These are phyloP conservation scores for Epinephelus lanceolatus DNA, from an alignment of 2,113 vertebrate species.

Conservation along the genomic window DNA sequence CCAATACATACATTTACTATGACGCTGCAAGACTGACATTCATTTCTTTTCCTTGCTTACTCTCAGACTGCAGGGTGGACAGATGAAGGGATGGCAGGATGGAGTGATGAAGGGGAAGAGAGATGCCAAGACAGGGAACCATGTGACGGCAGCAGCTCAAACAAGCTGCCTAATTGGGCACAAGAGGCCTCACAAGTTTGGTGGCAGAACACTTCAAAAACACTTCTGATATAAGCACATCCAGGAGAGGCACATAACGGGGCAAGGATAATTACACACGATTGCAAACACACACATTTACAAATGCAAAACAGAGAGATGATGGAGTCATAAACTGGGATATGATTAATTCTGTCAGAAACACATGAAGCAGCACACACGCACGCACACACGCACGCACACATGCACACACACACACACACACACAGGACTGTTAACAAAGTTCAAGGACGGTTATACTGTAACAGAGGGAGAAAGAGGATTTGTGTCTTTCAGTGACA, in stretches of 20 bases:
- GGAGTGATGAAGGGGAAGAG: constrained; percentile 61
- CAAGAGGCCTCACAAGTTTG: constrained; percentile 76
- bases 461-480: background rate
- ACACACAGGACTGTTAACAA: constrained; percentile 5
- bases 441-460: background rate
- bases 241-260: constrained; percentile 33
- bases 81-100: constrained; percentile 62
- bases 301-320: constrained; percentile 31
- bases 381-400: background rate
- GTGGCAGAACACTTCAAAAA: constrained; percentile 70
- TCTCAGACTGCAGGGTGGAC: constrained; percentile 52
- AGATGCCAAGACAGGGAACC: constrained; percentile 55
- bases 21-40: constrained; percentile 23
- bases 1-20: constrained; percentile 34
- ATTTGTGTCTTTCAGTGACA: constrained; percentile 45
- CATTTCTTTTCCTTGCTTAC: constrained; percentile 57
- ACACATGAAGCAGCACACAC: constrained; percentile 22
- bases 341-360: constrained; percentile 30
- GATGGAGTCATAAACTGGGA: constrained; percentile 36
- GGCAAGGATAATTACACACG: constrained; percentile 43
- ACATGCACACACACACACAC: background rate
- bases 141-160: constrained; percentile 65
- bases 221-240: constrained; percentile 54
- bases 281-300: constrained; percentile 15
- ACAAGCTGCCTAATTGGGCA: constrained; percentile 81